Evolutionary conservation across 2,797 vertebrate genomes (phyloP), one percentile per base, ranked within the genome.

Genomic region (Enteromius argenteus): DNA sequence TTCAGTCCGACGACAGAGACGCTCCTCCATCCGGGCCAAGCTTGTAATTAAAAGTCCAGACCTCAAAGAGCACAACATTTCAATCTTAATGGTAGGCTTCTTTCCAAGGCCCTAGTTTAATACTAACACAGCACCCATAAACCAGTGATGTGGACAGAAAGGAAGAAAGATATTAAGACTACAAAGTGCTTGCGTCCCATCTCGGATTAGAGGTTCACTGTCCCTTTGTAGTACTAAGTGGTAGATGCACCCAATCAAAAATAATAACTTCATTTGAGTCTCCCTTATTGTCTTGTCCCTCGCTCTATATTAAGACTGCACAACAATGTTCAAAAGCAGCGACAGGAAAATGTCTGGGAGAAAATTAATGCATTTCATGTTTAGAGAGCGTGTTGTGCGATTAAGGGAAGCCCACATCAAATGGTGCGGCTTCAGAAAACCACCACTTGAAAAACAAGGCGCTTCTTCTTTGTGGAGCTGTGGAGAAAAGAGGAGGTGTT

Each of bases 401-500:
- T 95, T 94, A 94, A 94, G 93, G 87, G 90, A 81, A 91, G 85
- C 88, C 94, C 94, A 95, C 94, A 95, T 95, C 93, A 95, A 95
- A 95, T 89, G 84, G 73, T 91, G 92, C 76, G 92, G 93, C 88
- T 92, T 91, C 58, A 87, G 88, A 92, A 94, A 94, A 94, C 93
- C 92, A 92, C 92, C 88, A 90, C 89, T 94, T 94, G 89, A 92
- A 95, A 94, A 94, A 95, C 94, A 94, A 94, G 90, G 90, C 89
- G 89, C 90, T 90, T 93, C 91, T 91, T 92, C 91, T 90, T 90
- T 79, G 91, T 88, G 58, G 88, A 92, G 88, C 62, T 79, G 89
- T 60, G 35, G 89, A 91, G 90, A 91, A 90, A 87, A 85, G 88
- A 80, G 92, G 93, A 90, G 90, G 86, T 91, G 92, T 91, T 92